Evolutionary conservation across 2,888 invertebrate genomes (phyloP), one percentile per base, ranked within the genome.

Genomic region (Diploptera punctata): DNA sequence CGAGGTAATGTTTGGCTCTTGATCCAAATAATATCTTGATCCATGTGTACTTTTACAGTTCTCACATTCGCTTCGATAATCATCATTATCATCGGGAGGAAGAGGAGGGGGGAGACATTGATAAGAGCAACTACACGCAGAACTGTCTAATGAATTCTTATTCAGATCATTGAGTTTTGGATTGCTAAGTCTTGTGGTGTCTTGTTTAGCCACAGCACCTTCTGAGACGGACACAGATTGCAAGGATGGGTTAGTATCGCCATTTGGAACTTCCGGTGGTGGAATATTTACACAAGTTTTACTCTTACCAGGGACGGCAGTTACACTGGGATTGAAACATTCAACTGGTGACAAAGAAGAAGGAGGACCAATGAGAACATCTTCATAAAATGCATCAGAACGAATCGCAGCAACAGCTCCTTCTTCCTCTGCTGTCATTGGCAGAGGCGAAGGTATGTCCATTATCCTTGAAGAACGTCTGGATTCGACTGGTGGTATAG

Each of bases 1-100:
- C 67, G 84, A 84, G 60, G 86, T 81, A 73, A 87, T 85, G 76
- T 88, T 88, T 75, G 87, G 87, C 78, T 88, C 88, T 75, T 85
- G 84, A 65, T 78, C 78, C 76, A 89, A 83, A 80, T 88, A 88
- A 79, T 88, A 88, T 75, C 90, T 87, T 76, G 91, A 90, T 77
- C 90, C 90, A 77, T 88, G 90, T 4, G 91, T 89, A 67, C 91
- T 91, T 83, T 93, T 93, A 84, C 93, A 93, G 84, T 93, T 93
- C 83, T 93, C 93, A 83, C 93, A 93, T 83, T 93, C 93, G 83
- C 91, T 93, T 77, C 93, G 87, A 81, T 92, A 93, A 82, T 93
- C 92, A 80, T 92, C 92, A 65, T 88, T 86, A 70, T 88, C 88
- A 75, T 85, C 85, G 76, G 81, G 83, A 67, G 81, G 76, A 61